Evolutionary conservation across 2,888 invertebrate genomes (phyloP).

Genomic region (Ennomos fuscantarius): DNA sequence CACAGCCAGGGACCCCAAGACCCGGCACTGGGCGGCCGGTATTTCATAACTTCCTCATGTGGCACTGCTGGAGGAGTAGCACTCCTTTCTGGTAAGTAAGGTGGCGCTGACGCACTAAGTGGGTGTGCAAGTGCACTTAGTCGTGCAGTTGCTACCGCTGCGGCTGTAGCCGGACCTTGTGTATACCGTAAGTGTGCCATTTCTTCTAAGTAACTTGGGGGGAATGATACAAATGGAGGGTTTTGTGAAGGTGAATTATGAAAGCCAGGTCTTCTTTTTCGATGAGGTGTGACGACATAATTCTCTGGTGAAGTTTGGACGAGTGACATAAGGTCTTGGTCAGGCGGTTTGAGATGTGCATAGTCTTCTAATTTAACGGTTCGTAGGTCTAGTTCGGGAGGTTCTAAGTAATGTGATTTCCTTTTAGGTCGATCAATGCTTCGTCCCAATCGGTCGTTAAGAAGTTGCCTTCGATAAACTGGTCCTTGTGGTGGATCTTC

Average conservation of each 20-base stretch:
- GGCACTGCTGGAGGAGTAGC: constrained; percentile 86
- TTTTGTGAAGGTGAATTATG: constrained; percentile 95
- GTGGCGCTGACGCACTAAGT: constrained; percentile 90
- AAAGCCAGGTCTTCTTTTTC: constrained; percentile 94
- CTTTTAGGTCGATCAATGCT: constrained; percentile 87
- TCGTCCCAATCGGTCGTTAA: constrained; percentile 86
- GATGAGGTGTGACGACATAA: constrained; percentile 94
- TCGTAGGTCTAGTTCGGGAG: constrained; percentile 88
- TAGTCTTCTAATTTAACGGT: constrained; percentile 88
- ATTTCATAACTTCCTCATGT: constrained; percentile 85
- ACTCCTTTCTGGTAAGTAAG: constrained; percentile 87
- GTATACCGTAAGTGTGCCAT: constrained; percentile 87
- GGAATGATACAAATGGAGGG: constrained; percentile 94
- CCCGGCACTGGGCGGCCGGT: constrained; percentile 89
- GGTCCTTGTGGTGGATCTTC: constrained; percentile 82
- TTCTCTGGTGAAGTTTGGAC: constrained; percentile 91
- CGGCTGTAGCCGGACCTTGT: constrained; percentile 81
- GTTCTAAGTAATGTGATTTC: constrained; percentile 87
- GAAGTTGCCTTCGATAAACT: constrained; percentile 85
- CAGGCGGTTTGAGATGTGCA: constrained; percentile 87
- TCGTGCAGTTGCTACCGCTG: constrained; percentile 83
- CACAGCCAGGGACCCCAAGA: constrained; percentile 89
- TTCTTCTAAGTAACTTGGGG: constrained; percentile 90
- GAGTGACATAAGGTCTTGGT: constrained; percentile 88
- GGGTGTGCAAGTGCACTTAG: constrained; percentile 79